Evolutionary conservation across 2,113 vertebrate genomes (phyloP).

Genomic region (Dryoscopus gambensis): DNA sequence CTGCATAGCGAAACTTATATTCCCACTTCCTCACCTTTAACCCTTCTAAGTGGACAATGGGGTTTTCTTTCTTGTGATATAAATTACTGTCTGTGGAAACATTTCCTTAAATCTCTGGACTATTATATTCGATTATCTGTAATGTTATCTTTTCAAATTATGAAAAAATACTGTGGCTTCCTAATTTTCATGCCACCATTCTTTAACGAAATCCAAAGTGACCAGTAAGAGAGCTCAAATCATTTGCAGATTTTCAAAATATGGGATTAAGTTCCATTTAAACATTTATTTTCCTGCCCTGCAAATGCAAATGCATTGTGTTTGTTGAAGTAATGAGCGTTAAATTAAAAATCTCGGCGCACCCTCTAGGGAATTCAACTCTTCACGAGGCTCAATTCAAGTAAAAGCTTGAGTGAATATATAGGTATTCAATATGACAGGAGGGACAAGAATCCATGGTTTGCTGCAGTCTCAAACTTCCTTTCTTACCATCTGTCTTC

Average conservation of each 20-base stretch:
- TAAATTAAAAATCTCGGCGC: not conserved
- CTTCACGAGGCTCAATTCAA: not conserved
- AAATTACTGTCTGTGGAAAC: not conserved
- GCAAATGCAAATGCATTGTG: not conserved
- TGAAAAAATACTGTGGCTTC: not conserved
- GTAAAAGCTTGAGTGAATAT: not conserved
- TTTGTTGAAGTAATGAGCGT: not conserved
- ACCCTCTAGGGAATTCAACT: not conserved
- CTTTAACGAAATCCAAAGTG: not conserved
- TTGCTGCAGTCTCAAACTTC: not conserved
- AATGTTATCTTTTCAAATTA: constrained; percentile 4
- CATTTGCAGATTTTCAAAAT: not conserved
- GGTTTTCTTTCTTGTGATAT: constrained; percentile 25
- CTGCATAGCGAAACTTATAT: not conserved
- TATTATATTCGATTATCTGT: constrained; percentile 7
- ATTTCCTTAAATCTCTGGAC: not conserved
- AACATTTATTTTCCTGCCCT: not conserved
- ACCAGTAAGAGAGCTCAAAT: not conserved
- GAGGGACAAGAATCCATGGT: not conserved
- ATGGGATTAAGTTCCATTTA: not conserved
- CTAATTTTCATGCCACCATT: not conserved
- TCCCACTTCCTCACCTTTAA: constrained; percentile 43
- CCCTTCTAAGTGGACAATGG: constrained; percentile 24
- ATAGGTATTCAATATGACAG: not conserved
- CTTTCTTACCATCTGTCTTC: not conserved